Conservation (phyloP, 1,140 invertebrate genomes). For the Diploscapter pachys region DNA sequence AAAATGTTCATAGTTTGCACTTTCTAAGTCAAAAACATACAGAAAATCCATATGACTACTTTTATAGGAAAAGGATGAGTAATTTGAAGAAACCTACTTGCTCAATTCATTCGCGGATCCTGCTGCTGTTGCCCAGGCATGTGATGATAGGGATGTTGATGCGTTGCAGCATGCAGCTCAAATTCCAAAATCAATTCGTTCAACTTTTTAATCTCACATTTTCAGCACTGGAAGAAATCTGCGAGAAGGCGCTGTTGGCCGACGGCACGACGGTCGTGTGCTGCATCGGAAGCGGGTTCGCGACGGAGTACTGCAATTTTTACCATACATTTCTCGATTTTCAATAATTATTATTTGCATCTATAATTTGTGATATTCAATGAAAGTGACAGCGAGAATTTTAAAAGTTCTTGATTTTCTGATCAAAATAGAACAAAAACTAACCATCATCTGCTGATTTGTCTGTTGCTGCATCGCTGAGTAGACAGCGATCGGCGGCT, state of each 20-base stretch:
- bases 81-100: no score
- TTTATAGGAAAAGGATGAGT: no score
- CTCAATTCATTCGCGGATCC: no score
- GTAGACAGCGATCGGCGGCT: slow-evolving; percentile 6
- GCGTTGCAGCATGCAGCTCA: no score
- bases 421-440: slow-evolving; percentile 7
- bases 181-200: no score
- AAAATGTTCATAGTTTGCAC: no score
- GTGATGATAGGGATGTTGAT: no score
- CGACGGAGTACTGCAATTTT: slow-evolving; percentile 13
- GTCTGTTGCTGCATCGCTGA: slow-evolving; percentile 1
- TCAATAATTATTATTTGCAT: neutral
- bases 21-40: no score
- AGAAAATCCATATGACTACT: no score
- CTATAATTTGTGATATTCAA: neutral
- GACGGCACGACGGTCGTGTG: slow-evolving; percentile 13
- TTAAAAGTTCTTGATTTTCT: slow-evolving; percentile 15
- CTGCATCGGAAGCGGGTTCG: slow-evolving; percentile 22
- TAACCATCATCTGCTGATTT: neutral
- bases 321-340: neutral
- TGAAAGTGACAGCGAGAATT: neutral
- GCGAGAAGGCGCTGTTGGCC: slow-evolving; percentile 23
- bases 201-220: neutral
- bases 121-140: no score
- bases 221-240: slow-evolving; percentile 6